Conservation (phyloP, 2,888 invertebrate genomes). For the Erebia epiphron region DNA sequence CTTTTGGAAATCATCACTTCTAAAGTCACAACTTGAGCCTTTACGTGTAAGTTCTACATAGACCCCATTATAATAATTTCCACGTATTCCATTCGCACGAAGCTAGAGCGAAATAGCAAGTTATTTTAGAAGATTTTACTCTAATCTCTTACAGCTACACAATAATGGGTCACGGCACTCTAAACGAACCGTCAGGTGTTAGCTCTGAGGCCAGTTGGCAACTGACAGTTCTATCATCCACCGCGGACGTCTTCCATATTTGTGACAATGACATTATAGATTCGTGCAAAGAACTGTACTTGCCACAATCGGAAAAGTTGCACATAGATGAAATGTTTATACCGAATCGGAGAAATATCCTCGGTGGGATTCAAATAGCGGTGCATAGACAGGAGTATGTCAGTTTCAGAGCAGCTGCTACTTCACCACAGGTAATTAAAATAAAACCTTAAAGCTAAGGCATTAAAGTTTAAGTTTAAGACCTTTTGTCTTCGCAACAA, state of each 20-base stretch:
- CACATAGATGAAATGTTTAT: slow-evolving; percentile 68
- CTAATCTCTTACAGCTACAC: slow-evolving; percentile 56
- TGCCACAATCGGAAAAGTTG: slow-evolving; percentile 55
- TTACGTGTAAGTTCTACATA: too few species aligned
- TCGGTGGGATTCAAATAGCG: slow-evolving; percentile 63
- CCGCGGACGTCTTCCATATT: slow-evolving; percentile 59
- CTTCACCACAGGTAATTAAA: slow-evolving; percentile 57
- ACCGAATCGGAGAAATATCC: slow-evolving; percentile 69
- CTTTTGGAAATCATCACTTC: too few species aligned
- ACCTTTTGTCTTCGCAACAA: too few species aligned
- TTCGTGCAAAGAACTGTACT: slow-evolving; percentile 51
- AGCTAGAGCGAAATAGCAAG: too few species aligned
- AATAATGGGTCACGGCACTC: slow-evolving; percentile 62
- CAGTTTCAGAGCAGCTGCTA: slow-evolving; percentile 62
- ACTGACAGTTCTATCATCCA: slow-evolving; percentile 59
- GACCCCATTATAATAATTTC: too few species aligned
- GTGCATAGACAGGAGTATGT: slow-evolving; percentile 61
- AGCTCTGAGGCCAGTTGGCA: slow-evolving; percentile 64
- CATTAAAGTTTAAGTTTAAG: too few species aligned
- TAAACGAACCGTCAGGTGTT: slow-evolving; percentile 45
- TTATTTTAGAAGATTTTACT: neutral
- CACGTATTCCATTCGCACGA: too few species aligned
- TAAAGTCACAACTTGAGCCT: too few species aligned
- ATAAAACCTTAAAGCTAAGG: too few species aligned
- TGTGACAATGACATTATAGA: slow-evolving; percentile 59